Evolutionary conservation across 35 echinoderm and acorn worm genomes (phyloP).

Genomic region (Hemicentrotus pulcherrimus): DNA sequence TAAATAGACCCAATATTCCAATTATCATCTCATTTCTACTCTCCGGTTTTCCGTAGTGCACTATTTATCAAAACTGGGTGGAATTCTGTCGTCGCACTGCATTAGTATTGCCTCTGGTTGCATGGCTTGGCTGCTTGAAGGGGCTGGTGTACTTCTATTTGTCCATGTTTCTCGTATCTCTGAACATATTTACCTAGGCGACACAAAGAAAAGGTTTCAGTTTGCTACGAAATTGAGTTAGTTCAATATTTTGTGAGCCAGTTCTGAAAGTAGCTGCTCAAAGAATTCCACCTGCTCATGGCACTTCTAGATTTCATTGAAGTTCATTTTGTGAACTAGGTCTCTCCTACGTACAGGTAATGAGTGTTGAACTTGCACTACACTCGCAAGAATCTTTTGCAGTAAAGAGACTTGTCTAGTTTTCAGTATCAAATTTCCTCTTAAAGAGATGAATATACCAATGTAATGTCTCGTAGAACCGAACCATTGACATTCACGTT

Average conservation of each 20-base stretch:
- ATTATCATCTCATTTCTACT: constrained; percentile 49
- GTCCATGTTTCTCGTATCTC: constrained; percentile 44
- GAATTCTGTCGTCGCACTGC: not conserved
- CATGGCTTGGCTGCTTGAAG: not conserved
- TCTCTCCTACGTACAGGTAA: not conserved
- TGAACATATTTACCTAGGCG: constrained; percentile 32
- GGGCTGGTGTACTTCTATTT: constrained; percentile 18
- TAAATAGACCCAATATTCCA: constrained; percentile 54
- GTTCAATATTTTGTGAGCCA: constrained; percentile 28
- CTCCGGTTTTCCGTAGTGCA: not conserved
- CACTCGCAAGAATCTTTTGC: not conserved
- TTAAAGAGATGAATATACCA: not conserved
- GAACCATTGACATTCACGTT: not conserved
- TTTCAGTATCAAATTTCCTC: not conserved
- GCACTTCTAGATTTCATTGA: not conserved
- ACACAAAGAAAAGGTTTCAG: constrained; percentile 7
- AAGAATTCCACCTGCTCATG: not conserved
- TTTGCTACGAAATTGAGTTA: constrained; percentile 21
- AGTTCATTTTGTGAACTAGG: not conserved
- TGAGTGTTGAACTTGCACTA: not conserved
- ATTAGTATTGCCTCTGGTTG: constrained; percentile 3
- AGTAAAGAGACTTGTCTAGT: not conserved
- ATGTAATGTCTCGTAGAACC: not conserved
- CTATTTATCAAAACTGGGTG: constrained; percentile 32
- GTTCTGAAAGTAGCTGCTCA: not conserved